Conservation (phyloP, 2,888 invertebrate species). For the Catocala sponsa region DNA sequence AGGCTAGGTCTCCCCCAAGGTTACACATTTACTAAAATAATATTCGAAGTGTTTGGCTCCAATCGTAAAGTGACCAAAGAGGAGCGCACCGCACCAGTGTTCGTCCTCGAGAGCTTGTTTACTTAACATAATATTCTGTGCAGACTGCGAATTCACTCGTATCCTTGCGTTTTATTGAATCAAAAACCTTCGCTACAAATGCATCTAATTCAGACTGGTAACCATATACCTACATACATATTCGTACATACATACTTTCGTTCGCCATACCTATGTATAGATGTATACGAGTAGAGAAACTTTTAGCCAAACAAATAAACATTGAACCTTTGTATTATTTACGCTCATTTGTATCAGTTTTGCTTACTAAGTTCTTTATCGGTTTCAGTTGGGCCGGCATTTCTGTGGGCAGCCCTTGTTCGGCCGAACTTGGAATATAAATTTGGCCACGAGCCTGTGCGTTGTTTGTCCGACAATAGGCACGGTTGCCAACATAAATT, state of each 20-base stretch:
- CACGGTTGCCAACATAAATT: constrained; percentile 78
- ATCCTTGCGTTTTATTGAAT: constrained; percentile 68
- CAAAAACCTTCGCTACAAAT: constrained; percentile 62
- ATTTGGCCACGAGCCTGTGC: constrained; percentile 68
- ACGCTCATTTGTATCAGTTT: constrained; percentile 70
- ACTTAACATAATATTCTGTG: constrained; percentile 70
- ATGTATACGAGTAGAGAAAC: constrained; percentile 23
- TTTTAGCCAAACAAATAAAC: constrained; percentile 56
- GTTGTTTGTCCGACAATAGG: constrained; percentile 79
- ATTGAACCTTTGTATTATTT: constrained; percentile 58
- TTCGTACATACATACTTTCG: constrained; percentile 32
- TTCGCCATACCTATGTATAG: constrained; percentile 24
- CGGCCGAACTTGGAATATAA: constrained; percentile 78
- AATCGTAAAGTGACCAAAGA: constrained; percentile 21
- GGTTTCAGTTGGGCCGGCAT: constrained; percentile 60
- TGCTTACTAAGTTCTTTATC: constrained; percentile 68
- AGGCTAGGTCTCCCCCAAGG: background rate
- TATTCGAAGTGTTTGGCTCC: background rate
- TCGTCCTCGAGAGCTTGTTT: constrained; percentile 64
- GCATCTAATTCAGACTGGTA: constrained; percentile 54
- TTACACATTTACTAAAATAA: background rate
- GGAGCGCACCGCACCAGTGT: constrained; percentile 33
- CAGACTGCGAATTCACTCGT: constrained; percentile 62
- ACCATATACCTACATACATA: constrained; percentile 33
- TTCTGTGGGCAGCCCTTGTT: constrained; percentile 65